A percentile compares a stretch with the other conserved stretches of the same genome.
Evolutionary conservation across 30 jellyfish, hydroid and myxozoan species (phyloP).

Genomic region (Aurelia aurita complex sp. Pacific): DNA sequence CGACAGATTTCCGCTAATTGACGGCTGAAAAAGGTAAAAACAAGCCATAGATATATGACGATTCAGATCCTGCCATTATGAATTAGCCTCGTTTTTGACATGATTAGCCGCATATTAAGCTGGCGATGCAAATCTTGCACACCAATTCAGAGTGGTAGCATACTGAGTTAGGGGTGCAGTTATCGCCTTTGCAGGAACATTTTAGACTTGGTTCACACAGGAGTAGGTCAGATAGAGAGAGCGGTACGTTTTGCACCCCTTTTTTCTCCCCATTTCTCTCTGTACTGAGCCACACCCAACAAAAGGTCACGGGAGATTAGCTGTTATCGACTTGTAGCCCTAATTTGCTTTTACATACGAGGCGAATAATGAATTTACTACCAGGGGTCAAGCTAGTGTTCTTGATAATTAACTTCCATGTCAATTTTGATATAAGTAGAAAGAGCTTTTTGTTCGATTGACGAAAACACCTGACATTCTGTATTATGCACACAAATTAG

Average conservation of each 20-base stretch:
- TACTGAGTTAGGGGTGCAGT: background rate
- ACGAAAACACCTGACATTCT: constrained; percentile 61
- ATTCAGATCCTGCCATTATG: too few relatives aligned
- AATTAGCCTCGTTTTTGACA: too few relatives aligned
- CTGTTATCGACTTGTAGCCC: constrained; percentile 22
- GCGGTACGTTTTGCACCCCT: constrained; percentile 56
- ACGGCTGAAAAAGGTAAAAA: background rate
- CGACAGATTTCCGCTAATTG: background rate
- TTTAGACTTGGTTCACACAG: background rate
- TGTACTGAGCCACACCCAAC: constrained; percentile 68
- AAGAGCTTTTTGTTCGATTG: constrained; percentile 36
- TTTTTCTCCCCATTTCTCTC: constrained; percentile 57
- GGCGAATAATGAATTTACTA: background rate
- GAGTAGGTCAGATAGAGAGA: constrained; percentile 13
- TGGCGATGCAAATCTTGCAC: background rate
- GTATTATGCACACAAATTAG: constrained; percentile 54
- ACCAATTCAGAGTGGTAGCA: background rate
- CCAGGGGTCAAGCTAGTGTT: constrained; percentile 66
- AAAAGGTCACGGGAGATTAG: constrained; percentile 38
- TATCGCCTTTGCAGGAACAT: background rate
- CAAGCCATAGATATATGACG: too few relatives aligned
- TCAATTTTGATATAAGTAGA: constrained; percentile 44
- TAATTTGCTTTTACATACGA: constrained; percentile 1
- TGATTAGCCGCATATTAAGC: too few relatives aligned
- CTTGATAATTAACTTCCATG: constrained; percentile 42